Evolutionary conservation across 2,113 vertebrate genomes (phyloP), one percentile per base, ranked within the genome.

Genomic region (Mesitornis unicolor): DNA sequence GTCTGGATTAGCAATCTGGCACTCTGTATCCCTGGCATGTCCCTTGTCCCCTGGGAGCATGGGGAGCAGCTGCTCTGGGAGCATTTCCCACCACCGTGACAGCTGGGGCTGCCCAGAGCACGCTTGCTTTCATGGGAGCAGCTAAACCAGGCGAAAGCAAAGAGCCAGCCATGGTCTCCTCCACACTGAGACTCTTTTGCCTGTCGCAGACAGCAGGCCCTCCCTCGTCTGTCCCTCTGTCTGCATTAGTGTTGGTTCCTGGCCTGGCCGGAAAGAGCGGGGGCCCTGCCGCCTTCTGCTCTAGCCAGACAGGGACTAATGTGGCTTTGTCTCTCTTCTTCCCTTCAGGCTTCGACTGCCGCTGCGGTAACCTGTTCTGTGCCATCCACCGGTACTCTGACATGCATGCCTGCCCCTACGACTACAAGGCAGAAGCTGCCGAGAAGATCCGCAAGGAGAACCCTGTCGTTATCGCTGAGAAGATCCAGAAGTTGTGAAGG

Each of bases 401-500:
- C 98, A 98, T 99, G 98, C 99, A 99, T 84, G 98, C 98, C 97
- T 99, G 99, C 96, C 98, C 98, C 95, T 99, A 98, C 7, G 98
- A 99, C 97, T 99, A 99, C 98, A 98, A 98, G 97, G 98, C 98
- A 43, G 99, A 98, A 47, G 99, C 99, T 1, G 98, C 99, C 0
- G 99, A 98, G 95, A 99, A 98, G 95, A 98, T 99, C 97, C 98
- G 99, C 93, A 99, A 99, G 98, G 99, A 99, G 95, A 99, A 99
- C 95, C 99, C 99, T 96, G 98, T 99, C 10, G 98, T 99, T 53
- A 98, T 99, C 47, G 99, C 99, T 8, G 99, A 99, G 97, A 99
- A 99, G 97, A 99, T 99, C 93, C 99, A 99, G 98, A 99, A 99
- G 97, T 98, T 99, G 98, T 99, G 99, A 99, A 98, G 95, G 97